Evolutionary conservation across 2,888 invertebrate species (phyloP).

Genomic region (Tinea semifulvella): DNA sequence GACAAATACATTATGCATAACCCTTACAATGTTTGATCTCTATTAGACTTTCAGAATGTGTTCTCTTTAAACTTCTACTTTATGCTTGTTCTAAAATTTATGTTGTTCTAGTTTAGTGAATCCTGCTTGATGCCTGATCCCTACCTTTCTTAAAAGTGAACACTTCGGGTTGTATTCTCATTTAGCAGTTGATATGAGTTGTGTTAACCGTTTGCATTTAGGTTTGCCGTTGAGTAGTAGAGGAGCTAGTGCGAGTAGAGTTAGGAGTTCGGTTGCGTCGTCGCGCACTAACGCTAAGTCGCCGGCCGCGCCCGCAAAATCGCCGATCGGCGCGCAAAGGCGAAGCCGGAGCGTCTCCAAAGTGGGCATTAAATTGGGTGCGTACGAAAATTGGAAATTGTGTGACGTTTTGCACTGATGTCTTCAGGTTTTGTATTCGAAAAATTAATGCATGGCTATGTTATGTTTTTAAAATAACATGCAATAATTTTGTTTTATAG

Average conservation of each 20-base stretch:
- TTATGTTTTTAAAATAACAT: too few species aligned
- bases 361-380: constrained; percentile 67
- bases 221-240: constrained; percentile 72
- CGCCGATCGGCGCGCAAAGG: constrained; percentile 24
- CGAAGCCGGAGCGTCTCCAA: constrained; percentile 60
- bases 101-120: constrained; percentile 1
- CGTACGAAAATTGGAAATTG: constrained; percentile 45
- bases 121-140: constrained; percentile 12
- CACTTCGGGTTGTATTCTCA: neutral
- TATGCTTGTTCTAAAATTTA: too few species aligned
- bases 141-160: neutral
- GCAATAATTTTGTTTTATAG: too few species aligned
- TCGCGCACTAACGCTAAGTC: constrained; percentile 49
- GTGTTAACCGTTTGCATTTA: constrained; percentile 39
- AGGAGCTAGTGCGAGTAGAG: constrained; percentile 65
- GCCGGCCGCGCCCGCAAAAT: constrained; percentile 52
- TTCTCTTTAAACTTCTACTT: too few species aligned
- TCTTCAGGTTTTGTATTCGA: too few species aligned
- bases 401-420: constrained; percentile 6
- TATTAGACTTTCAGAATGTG: too few species aligned
- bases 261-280: constrained; percentile 46
- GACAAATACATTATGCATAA: neutral
- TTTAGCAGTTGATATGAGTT: constrained; percentile 1
- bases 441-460: too few species aligned
- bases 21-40: too few species aligned